Evolutionary conservation across 2,797 vertebrate genomes (phyloP).

Genomic region (Cirrhinus mrigala): DNA sequence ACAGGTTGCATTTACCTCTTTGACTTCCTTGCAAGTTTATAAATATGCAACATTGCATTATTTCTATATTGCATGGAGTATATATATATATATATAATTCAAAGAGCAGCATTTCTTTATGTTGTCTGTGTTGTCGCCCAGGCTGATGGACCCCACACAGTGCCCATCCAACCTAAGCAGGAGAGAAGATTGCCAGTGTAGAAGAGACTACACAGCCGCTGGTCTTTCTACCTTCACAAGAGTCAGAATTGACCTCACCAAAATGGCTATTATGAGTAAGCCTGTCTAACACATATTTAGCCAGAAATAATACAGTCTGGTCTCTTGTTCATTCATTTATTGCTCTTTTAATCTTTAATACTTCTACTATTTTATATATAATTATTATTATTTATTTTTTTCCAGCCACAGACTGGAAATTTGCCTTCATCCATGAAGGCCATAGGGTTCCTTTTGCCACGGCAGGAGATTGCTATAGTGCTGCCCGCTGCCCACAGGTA

Average conservation of each 20-base stretch:
- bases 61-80: neutral
- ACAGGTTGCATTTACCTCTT: constrained; percentile 81
- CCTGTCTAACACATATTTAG: constrained; percentile 46
- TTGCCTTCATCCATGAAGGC: constrained; percentile 88
- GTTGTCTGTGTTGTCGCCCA: constrained; percentile 63
- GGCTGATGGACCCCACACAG: constrained; percentile 92
- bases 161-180: constrained; percentile 92
- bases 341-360: neutral
- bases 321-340: neutral
- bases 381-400: neutral
- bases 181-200: constrained; percentile 90
- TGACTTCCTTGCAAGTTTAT: neutral
- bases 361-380: no score
- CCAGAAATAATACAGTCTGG: neutral
- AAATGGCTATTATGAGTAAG: constrained; percentile 96
- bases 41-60: neutral
- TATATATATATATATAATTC: no score
- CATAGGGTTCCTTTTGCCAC: constrained; percentile 92
- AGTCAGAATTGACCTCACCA: constrained; percentile 90
- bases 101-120: constrained; percentile 51
- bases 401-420: constrained; percentile 92
- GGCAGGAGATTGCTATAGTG: constrained; percentile 96
- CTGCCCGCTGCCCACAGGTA: constrained; percentile 93
- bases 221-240: constrained; percentile 93
- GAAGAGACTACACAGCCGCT: constrained; percentile 90